These are phyloP conservation scores for Petrocephalus microphthalmus DNA, from an alignment of 2,113 vertebrate species.

Conservation along the genomic window DNA sequence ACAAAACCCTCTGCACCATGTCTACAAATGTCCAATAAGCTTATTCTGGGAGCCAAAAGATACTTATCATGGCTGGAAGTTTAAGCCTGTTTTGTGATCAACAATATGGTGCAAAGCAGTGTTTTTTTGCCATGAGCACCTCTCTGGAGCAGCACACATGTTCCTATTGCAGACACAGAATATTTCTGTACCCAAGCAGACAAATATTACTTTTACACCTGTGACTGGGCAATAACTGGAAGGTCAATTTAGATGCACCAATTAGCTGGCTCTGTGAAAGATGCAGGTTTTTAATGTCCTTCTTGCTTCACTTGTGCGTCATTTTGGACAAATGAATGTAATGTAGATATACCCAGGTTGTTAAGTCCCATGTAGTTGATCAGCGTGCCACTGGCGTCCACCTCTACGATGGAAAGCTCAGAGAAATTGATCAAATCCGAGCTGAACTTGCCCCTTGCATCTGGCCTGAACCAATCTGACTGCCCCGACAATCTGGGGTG, in stretches of 20 bases:
- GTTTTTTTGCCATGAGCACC: background rate
- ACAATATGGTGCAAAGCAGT: background rate
- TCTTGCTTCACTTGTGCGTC: background rate
- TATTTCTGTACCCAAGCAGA: slow-evolving; percentile 56
- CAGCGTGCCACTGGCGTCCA: slow-evolving; percentile 63
- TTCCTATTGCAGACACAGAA: background rate
- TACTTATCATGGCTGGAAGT: background rate
- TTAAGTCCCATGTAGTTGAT: slow-evolving; percentile 66
- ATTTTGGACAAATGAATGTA: background rate
- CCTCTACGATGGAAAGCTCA: slow-evolving; percentile 54
- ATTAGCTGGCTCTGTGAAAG: background rate
- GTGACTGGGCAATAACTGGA: background rate
- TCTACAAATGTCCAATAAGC: background rate
- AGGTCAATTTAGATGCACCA: background rate
- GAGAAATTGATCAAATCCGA: slow-evolving; percentile 47
- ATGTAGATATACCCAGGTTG: slow-evolving; percentile 61
- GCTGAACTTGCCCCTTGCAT: slow-evolving; percentile 39
- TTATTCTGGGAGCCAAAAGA: background rate
- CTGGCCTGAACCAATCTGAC: slow-evolving; percentile 56
- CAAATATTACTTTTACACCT: background rate
- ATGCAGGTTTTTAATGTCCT: background rate
- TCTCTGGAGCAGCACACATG: background rate
- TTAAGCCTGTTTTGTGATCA: background rate
- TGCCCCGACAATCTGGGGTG: slow-evolving; percentile 63
- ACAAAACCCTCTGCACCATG: background rate